A percentile compares a stretch with the other conserved stretches of the same genome.
Evolutionary conservation across 2,888 invertebrate genomes (phyloP).

Genomic region (Atethmia centrago): DNA sequence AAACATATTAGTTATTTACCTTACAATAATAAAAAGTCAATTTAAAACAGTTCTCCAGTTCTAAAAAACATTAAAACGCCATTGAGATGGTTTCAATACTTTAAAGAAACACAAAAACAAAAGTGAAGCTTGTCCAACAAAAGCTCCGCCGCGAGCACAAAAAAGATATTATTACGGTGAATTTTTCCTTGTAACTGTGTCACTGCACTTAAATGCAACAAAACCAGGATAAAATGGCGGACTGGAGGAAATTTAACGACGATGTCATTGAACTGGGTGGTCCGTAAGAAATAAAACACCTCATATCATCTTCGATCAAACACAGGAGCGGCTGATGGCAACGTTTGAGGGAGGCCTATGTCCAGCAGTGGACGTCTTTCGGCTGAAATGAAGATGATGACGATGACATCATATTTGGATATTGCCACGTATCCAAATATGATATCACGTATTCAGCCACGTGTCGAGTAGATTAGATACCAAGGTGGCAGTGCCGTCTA

Average conservation of each 20-base stretch:
- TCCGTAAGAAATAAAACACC: neutral
- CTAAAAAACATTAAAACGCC: slow-evolving; percentile 33
- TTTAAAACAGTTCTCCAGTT: slow-evolving; percentile 22
- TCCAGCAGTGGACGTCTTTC: neutral
- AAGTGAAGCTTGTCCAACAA: slow-evolving; percentile 35
- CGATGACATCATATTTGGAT: neutral
- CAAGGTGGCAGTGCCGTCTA: neutral
- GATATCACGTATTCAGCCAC: no score
- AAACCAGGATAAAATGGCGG: slow-evolving; percentile 37
- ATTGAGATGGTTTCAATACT: slow-evolving; percentile 43
- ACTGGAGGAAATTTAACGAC: slow-evolving; percentile 19
- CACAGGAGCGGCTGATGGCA: neutral
- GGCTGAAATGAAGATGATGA: neutral
- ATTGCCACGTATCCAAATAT: no score
- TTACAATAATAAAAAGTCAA: slow-evolving; percentile 8
- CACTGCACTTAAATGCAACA: slow-evolving; percentile 40
- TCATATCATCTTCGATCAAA: neutral
- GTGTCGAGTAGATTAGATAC: neutral
- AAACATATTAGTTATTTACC: neutral
- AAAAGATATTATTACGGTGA: slow-evolving; percentile 54
- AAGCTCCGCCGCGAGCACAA: slow-evolving; percentile 35
- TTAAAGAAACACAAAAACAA: slow-evolving; percentile 44
- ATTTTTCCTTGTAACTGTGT: slow-evolving; percentile 53
- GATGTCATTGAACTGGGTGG: slow-evolving; percentile 12
- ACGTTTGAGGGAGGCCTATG: neutral